phyloP scores from a whole-genome alignment of 1,140 invertebrate species.

The Papilio aristodemus region DNA sequence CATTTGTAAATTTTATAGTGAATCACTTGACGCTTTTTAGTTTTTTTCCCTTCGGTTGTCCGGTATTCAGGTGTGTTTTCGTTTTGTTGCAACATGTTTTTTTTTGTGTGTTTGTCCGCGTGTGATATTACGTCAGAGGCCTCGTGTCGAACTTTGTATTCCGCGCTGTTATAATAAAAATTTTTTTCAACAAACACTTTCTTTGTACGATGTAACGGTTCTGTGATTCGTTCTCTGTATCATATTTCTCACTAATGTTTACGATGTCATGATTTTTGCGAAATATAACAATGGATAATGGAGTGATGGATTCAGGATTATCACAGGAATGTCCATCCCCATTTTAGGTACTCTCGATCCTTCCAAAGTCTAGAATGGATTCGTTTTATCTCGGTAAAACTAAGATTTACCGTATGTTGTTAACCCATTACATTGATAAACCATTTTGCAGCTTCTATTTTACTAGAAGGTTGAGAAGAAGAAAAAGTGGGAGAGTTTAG shows the following conservation, averaged over 20 bases:
- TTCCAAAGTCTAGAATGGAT: no score
- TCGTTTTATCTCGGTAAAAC: no score
- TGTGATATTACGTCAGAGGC: constrained; percentile 73
- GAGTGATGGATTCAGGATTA: no score
- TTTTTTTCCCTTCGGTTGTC: constrained; percentile 43
- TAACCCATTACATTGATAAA: no score
- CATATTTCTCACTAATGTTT: constrained; percentile 28
- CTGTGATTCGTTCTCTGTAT: constrained; percentile 32
- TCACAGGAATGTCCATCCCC: no score
- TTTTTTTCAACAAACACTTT: constrained; percentile 61
- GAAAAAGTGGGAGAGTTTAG: no score
- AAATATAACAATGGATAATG: no score
- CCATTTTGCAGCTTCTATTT: no score
- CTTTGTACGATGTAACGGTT: constrained; percentile 59
- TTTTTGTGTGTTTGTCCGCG: constrained; percentile 43
- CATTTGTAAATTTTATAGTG: constrained; percentile 58
- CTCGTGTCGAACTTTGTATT: constrained; percentile 52
- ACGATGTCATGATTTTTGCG: constrained; percentile 8
- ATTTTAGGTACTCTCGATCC: no score
- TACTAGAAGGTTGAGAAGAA: no score
- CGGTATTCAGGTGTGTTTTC: constrained; percentile 42
- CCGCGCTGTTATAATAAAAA: constrained; percentile 57
- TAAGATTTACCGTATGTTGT: no score
- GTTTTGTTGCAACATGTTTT: constrained; percentile 55
- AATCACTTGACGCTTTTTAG: constrained; percentile 59